A percentile compares a stretch with the other conserved stretches of the same genome.
Conservation (phyloP, 2,113 vertebrate species). For the Psophia crepitans region DNA sequence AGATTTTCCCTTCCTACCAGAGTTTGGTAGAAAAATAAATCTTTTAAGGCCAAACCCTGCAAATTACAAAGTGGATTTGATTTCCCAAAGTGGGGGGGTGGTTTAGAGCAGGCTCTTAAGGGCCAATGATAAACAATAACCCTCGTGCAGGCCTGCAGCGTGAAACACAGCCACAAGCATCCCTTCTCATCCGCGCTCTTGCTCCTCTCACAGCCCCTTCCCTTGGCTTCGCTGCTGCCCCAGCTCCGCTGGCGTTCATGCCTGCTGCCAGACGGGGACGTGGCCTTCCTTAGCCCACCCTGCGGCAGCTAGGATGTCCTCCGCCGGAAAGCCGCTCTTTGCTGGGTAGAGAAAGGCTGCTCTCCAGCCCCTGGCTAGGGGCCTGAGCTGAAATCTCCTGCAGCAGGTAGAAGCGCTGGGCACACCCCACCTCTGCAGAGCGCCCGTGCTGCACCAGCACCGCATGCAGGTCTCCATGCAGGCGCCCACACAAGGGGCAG, state of each 20-base stretch:
- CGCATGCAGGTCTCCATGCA: neutral
- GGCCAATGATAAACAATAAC: neutral
- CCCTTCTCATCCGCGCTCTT: neutral
- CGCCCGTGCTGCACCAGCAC: neutral
- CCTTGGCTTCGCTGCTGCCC: neutral
- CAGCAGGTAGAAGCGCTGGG: neutral
- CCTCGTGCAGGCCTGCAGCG: rapidly evolving
- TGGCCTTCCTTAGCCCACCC: neutral
- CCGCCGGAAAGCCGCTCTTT: neutral
- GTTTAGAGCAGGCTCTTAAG: neutral
- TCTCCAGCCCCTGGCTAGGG: rapidly evolving
- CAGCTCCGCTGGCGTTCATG: neutral
- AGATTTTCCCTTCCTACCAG: neutral
- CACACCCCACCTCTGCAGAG: neutral
- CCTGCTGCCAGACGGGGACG: neutral
- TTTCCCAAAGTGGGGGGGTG: neutral
- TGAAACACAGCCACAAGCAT: neutral
- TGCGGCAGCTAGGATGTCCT: neutral
- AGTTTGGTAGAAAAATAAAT: neutral
- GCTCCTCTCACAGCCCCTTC: neutral
- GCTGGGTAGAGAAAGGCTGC: neutral
- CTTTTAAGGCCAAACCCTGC: neutral
- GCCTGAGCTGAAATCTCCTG: neutral
- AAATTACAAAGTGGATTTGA: neutral
- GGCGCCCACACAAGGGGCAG: rapidly evolving